Percentiles rank a stretch among this genome's conserved stretches.
Conservation (phyloP, 2,113 vertebrate genomes). For the Elephas maximus region DNA sequence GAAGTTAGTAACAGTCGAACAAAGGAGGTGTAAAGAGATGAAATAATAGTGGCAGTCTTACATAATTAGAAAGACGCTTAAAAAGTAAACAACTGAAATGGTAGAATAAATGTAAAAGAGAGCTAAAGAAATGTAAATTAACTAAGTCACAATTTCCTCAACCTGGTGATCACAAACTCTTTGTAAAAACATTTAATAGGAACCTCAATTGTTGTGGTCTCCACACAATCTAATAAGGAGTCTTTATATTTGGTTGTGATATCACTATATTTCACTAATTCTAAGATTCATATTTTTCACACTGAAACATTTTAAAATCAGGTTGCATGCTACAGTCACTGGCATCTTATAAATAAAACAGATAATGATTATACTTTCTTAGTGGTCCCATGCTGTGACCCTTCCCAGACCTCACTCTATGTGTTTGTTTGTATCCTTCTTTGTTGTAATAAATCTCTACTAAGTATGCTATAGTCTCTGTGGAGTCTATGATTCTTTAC, state of each 20-base stretch:
- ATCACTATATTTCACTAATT: not conserved
- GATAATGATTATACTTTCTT: not conserved
- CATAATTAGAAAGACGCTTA: not conserved
- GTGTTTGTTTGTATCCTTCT: not conserved
- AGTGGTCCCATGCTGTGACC: not conserved
- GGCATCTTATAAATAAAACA: not conserved
- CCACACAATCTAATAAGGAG: not conserved
- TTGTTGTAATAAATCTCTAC: not conserved
- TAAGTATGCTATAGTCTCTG: not conserved
- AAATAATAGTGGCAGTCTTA: not conserved
- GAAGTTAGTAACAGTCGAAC: not conserved
- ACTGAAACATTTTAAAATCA: slow-evolving; percentile 1
- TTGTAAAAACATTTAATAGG: not conserved
- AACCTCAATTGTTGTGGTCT: not conserved
- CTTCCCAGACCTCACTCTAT: not conserved
- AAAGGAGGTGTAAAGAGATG: not conserved
- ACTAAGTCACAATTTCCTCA: not conserved
- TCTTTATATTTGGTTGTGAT: not conserved
- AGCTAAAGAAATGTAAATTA: not conserved
- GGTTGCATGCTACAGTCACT: not conserved
- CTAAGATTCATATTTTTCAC: not conserved
- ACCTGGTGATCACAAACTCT: not conserved
- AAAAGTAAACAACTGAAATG: not conserved
- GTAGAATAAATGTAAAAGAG: not conserved
- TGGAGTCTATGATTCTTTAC: not conserved